Evolutionary conservation across 1,140 invertebrate genomes (phyloP).

Genomic region (Drosophila asahinai): DNA sequence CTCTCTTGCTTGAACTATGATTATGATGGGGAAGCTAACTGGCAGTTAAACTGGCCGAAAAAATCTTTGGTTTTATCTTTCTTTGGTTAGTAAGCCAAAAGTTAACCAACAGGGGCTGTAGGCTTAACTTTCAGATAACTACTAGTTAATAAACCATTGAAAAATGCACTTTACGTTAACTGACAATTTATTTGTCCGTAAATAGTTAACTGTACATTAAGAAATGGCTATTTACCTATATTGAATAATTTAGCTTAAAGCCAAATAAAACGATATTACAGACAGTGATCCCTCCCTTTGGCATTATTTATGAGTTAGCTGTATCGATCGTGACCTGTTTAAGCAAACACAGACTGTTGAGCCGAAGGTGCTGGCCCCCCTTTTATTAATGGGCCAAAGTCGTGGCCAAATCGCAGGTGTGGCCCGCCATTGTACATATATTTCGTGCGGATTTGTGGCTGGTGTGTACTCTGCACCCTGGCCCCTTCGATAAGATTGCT

Average conservation of each 20-base stretch:
- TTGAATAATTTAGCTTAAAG: neutral
- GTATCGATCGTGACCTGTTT: slow-evolving; percentile 17
- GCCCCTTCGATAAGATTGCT: slow-evolving; percentile 65
- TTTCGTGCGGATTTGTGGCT: slow-evolving; percentile 16
- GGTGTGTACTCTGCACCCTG: slow-evolving; percentile 65
- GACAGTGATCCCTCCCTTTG: neutral
- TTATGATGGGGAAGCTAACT: neutral
- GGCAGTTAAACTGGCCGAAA: slow-evolving; percentile 3
- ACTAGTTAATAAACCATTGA: too few relatives aligned
- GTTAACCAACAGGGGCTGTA: neutral
- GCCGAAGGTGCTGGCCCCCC: slow-evolving; percentile 51
- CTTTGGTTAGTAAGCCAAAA: neutral
- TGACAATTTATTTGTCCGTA: too few relatives aligned
- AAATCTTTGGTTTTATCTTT: neutral
- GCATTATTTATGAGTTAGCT: neutral
- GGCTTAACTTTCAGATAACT: neutral
- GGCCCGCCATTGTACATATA: slow-evolving; percentile 6
- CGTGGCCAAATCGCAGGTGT: slow-evolving; percentile 49
- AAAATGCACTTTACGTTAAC: too few relatives aligned
- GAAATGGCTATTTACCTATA: neutral
- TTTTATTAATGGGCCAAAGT: slow-evolving; percentile 60
- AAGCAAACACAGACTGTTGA: slow-evolving; percentile 40
- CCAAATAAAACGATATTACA: neutral
- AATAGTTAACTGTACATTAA: too few relatives aligned
- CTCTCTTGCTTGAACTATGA: slow-evolving; percentile 1